Base-by-base conservation (phyloP, 2,797 vertebrate genomes). In the Acestrorhynchus altus region DNA sequence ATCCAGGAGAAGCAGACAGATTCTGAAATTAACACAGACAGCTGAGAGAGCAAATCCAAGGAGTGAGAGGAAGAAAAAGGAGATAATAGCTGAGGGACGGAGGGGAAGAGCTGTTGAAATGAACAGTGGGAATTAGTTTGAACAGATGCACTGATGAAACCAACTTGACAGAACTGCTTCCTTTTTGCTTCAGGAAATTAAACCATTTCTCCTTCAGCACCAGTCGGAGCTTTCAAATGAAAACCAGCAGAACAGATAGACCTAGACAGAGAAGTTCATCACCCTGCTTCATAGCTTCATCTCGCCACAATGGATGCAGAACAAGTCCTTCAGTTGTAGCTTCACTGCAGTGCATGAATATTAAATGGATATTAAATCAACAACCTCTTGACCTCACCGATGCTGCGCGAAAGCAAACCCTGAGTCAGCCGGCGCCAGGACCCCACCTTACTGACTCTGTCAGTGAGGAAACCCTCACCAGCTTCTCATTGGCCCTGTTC, bases 1-100 rank as follows among this genome's bases (percentile, higher is more conserved):
- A 18, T 72, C 35, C 20, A 20, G 61, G 18, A 42, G 44, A 42
- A 42, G 22, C 18, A 72, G 75, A 77, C 81, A 9, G 80, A 83
- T 64, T 72, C 65, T 61, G 59, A 77, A 74, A 72, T 16, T 60
- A 52, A 12, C 65, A 49, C 51, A 61, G 75, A 69, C 28, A 24
- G 22, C n/a, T 63, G 31, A 52, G 57, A 76, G 20, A 71, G 59
- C 78, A n/a, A n/a, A n/a, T n/a, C n/a, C n/a, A 49, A 51, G 72
- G 72, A 54, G 54, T 66, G 74, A 60, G n/a, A 72, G 83, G 68
- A 13, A 0, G 18, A 44, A 5, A 74, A 60, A 74, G 1, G 31
- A 20, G 51, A 39, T 20, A 20, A 22, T n/a, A 22, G 46, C 18
- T 4, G 11, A 59, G 11, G 15, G 40, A 47, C 20, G 11, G 46